These are phyloP conservation scores for Oreohelix idahoensis DNA, from an alignment of 1,140 invertebrate species.

Conservation along the genomic window DNA sequence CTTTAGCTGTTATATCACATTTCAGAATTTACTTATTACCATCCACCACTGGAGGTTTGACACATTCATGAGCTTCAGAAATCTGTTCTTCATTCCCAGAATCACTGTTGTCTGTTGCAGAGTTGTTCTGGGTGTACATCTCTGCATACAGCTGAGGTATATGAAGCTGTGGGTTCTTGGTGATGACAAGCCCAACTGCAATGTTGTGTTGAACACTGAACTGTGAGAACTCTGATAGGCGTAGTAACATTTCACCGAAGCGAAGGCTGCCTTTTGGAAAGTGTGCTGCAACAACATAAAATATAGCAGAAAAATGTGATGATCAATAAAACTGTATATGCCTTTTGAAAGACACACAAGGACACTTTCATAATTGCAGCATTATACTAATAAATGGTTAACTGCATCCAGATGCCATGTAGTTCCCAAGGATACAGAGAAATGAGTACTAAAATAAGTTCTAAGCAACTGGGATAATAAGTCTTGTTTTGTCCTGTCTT, in stretches of 20 bases:
- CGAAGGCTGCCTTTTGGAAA: conserved; percentile 42
- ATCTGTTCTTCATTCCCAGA: background rate
- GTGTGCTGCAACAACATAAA: conserved; percentile 31
- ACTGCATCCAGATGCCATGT: too few relatives aligned
- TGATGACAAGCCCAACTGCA: conserved; percentile 38
- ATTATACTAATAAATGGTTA: too few relatives aligned
- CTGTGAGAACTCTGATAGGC: conserved; percentile 47
- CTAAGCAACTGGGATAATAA: too few relatives aligned
- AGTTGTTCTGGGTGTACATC: conserved; percentile 46
- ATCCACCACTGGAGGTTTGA: background rate
- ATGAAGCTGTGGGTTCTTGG: conserved; percentile 46
- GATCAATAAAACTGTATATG: background rate
- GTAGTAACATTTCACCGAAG: conserved; percentile 49
- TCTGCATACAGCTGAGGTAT: conserved; percentile 50
- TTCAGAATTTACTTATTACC: background rate
- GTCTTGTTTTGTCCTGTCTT: too few relatives aligned
- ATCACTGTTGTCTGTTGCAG: background rate
- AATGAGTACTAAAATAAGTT: too few relatives aligned
- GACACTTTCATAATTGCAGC: too few relatives aligned
- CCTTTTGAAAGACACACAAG: background rate
- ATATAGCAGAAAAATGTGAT: background rate
- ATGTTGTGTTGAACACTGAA: conserved; percentile 46
- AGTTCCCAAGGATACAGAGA: too few relatives aligned
- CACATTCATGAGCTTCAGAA: background rate
- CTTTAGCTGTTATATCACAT: too few relatives aligned